Conservation (phyloP, 1,140 invertebrate genomes). For the Helicoverpa armigera region DNA sequence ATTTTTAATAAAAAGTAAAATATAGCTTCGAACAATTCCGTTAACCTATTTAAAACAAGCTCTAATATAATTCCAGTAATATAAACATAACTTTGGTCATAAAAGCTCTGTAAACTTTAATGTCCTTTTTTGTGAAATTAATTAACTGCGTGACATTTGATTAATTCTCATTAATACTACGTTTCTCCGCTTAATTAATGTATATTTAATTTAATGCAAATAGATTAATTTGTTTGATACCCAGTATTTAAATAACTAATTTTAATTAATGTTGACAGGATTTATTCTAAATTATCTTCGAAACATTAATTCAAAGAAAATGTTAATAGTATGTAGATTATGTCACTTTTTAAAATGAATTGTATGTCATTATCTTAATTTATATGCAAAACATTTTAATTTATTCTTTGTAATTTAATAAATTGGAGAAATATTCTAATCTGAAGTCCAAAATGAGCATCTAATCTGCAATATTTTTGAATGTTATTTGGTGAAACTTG, state of each 20-base stretch:
- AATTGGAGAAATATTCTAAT: neutral
- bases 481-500: too few relatives aligned
- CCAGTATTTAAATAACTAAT: neutral
- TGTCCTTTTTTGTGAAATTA: neutral
- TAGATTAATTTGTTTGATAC: constrained; percentile 23
- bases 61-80: too few relatives aligned
- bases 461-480: too few relatives aligned
- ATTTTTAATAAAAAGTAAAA: too few relatives aligned
- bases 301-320: constrained; percentile 4
- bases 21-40: too few relatives aligned
- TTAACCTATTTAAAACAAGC: too few relatives aligned
- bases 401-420: neutral
- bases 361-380: neutral
- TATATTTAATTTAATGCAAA: constrained; percentile 29
- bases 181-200: constrained; percentile 16
- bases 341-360: neutral
- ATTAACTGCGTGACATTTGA: neutral
- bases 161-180: neutral
- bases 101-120: too few relatives aligned
- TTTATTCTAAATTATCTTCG: constrained; percentile 26
- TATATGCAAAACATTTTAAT: neutral
- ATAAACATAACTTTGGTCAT: too few relatives aligned
- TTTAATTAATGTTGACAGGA: constrained; percentile 21
- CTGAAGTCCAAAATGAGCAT: too few relatives aligned
- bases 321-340: constrained; percentile 4